Conservation (phyloP, 2,888 invertebrate species). For the Rutpela maculata region DNA sequence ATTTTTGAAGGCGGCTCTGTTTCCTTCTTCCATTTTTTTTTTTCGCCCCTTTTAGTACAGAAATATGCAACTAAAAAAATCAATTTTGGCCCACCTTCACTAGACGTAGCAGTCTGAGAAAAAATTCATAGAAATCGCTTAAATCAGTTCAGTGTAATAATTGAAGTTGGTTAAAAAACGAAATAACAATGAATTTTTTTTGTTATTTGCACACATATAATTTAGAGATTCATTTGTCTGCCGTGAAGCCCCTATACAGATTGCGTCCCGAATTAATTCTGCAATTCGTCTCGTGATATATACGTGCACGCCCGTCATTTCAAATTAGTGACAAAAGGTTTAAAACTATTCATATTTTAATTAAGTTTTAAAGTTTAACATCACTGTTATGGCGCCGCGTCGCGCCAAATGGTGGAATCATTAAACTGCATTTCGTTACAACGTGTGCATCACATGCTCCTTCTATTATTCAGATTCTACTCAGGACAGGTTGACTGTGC, state of each 20-base stretch:
- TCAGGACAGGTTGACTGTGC: constrained; percentile 3
- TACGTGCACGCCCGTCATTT: constrained; percentile 11
- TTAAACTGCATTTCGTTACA: constrained; percentile 33
- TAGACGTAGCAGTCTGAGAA: no score
- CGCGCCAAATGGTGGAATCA: constrained; percentile 43
- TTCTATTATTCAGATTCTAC: constrained; percentile 19
- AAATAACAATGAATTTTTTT: no score
- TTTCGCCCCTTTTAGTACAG: no score
- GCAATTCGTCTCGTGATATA: neutral
- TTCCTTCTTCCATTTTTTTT: no score
- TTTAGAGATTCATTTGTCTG: neutral
- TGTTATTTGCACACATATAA: no score
- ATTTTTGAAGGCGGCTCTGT: no score
- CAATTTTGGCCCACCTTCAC: no score
- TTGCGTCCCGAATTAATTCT: neutral
- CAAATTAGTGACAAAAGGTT: constrained; percentile 36
- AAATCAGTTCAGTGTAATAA: no score
- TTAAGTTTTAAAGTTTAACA: constrained; percentile 54
- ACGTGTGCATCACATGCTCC: constrained; percentile 19
- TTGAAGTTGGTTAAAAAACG: no score
- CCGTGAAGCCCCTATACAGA: neutral
- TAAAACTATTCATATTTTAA: constrained; percentile 51
- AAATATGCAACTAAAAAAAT: no score
- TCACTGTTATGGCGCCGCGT: constrained; percentile 34
- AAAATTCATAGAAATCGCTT: no score